Base-by-base conservation (phyloP, 2,888 invertebrate genomes). In the Cheilosia soror region DNA sequence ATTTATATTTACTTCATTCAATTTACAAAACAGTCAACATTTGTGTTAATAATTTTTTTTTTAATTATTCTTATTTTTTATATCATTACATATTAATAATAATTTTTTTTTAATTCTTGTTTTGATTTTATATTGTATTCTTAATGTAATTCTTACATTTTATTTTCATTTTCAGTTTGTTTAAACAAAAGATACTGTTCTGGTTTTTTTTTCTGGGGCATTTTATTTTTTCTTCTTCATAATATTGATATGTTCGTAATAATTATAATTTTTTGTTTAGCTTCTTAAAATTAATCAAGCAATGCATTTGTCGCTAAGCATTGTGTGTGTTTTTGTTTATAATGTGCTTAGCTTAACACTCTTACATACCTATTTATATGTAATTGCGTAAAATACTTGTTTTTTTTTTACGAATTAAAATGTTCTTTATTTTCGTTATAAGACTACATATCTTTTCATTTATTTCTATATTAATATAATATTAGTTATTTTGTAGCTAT, bases 21-120 rank as follows among this genome's bases (percentile, higher is more conserved):
- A 84, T 84, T 84, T 84, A 84, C 84, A 84, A 84, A 84, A 84
- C 84, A 84, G 84, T 84, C 80, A 84, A 84, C 84, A 84, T 84
- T 72, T 77, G 58, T 83, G 53, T 78, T 63, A 73, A 57, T 79
- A 68, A 68, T 68, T 62, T 58, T 44, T 60, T 44, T 58, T 51
- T 20, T 33, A 72, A 29, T 33, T 78, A 44, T 62, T 40, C 63
- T 65, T 51, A 66, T 77, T 66, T 53, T 51, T 49, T 66, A 58
- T 58, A 58, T 66, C 33, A 37, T 53, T 33, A 29, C 31, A 5
- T 63, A 47, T 78, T 53, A 20, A 65, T 40, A 33, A 53, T 60
- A 29, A 27, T 66, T 29, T 58, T 20, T 42, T 33, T 31, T 31
- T 71, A 31, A 29, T 71, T 31, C 37, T 37, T 4, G 11, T 11